Percentiles rank a stretch among this genome's conserved stretches.
Evolutionary conservation across 2,888 invertebrate genomes (phyloP).

Genomic region (Netelia melanura): DNA sequence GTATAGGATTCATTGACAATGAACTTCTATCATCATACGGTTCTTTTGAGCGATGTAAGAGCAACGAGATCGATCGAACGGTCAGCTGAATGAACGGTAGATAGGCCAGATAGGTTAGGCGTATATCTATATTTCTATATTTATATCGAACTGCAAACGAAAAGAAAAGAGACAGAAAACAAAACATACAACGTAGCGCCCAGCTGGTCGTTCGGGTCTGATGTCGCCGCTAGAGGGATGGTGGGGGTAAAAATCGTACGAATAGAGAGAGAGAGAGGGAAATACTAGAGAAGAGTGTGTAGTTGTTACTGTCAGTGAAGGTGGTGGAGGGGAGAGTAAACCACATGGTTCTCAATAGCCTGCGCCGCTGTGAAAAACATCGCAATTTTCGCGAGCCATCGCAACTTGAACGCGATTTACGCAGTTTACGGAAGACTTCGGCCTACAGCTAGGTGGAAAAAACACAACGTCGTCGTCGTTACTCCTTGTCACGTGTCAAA

Average conservation of each 20-base stretch:
- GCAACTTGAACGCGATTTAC: conserved; percentile 62
- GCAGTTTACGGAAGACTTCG: conserved; percentile 70
- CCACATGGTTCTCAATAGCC: conserved; percentile 74
- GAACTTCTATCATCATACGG: conserved; percentile 56
- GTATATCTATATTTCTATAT: conserved; percentile 5
- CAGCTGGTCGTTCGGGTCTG: conserved; percentile 61
- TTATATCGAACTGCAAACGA: background rate
- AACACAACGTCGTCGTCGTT: conserved; percentile 9
- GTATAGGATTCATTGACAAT: conserved; percentile 58
- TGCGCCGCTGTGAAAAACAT: conserved; percentile 67
- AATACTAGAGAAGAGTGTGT: conserved; percentile 21
- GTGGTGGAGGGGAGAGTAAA: conserved; percentile 60
- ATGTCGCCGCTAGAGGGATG: conserved; percentile 57
- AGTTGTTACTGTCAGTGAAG: conserved; percentile 60
- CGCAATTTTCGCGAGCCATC: conserved; percentile 66
- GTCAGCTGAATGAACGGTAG: conserved; percentile 52
- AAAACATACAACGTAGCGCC: conserved; percentile 1
- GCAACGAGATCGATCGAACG: conserved; percentile 28
- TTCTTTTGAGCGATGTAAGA: conserved; percentile 32
- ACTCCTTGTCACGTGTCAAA: conserved; percentile 58
- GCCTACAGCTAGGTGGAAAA: background rate
- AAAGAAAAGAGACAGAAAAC: conserved; percentile 24
- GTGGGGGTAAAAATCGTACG: conserved; percentile 27
- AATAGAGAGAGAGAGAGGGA: conserved; percentile 6
- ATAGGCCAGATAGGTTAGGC: background rate